These are phyloP conservation scores for Drosophila emarginata DNA, from an alignment of 2,888 invertebrate genomes.

Conservation along the genomic window DNA sequence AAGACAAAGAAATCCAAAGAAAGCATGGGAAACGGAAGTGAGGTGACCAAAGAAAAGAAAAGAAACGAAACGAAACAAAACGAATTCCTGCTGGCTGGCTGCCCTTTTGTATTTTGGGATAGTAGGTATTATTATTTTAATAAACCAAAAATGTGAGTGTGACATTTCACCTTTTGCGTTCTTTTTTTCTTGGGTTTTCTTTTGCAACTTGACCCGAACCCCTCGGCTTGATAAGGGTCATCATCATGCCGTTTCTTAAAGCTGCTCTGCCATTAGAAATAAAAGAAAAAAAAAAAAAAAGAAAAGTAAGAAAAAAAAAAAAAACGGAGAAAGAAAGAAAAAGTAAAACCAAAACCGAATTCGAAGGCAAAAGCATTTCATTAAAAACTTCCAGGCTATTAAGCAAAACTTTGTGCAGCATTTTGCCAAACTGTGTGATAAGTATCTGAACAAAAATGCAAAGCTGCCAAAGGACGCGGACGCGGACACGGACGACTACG, in stretches of 20 bases:
- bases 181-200: slow-evolving; percentile 22
- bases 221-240: slow-evolving; percentile 62
- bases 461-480: slow-evolving; percentile 68
- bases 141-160: slow-evolving; percentile 66
- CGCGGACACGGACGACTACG: background rate
- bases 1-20: slow-evolving; percentile 15
- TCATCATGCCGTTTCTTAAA: slow-evolving; percentile 29
- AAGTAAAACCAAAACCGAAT: slow-evolving; percentile 31
- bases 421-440: slow-evolving; percentile 77
- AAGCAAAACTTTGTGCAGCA: slow-evolving; percentile 78
- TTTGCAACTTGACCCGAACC: slow-evolving; percentile 39
- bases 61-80: slow-evolving; percentile 3
- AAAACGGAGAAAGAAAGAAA: slow-evolving; percentile 9
- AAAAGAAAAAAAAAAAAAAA: background rate
- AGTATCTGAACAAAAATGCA: slow-evolving; percentile 76
- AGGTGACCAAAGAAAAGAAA: slow-evolving; percentile 14
- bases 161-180: slow-evolving; percentile 67
- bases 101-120: slow-evolving; percentile 8
- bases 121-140: slow-evolving; percentile 61
- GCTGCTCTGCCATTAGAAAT: slow-evolving; percentile 6
- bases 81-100: background rate
- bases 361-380: slow-evolving; percentile 70
- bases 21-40: background rate
- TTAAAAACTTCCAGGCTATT: slow-evolving; percentile 78
- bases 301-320: slow-evolving; percentile 13